These are phyloP conservation scores for Silurus asotus DNA, from an alignment of 2,113 vertebrate genomes.

Conservation along the genomic window DNA sequence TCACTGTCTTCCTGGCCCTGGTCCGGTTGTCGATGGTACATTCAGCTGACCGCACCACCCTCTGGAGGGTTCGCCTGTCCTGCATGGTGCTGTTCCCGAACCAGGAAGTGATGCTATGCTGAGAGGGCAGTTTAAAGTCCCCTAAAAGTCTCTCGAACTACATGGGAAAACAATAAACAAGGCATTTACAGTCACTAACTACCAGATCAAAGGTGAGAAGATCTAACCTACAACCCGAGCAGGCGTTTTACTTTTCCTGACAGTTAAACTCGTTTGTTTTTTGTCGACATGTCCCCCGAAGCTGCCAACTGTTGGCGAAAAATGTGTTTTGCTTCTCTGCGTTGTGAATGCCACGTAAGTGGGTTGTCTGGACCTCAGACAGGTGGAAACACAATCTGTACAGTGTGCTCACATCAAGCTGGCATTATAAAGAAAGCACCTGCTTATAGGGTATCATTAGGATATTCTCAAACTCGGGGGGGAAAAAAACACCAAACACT, in stretches of 20 bases:
- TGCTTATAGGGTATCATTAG: not conserved
- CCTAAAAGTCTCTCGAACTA: not conserved
- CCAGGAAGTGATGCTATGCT: no score
- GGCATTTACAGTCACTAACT: not conserved
- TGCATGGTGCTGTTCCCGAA: no score
- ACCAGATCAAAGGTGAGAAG: not conserved
- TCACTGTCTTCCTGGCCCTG: no score
- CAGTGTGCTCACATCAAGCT: not conserved
- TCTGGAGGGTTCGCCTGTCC: no score
- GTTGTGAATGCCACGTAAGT: not conserved
- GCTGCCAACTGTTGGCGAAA: not conserved
- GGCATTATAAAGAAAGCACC: not conserved
- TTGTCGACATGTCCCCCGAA: not conserved
- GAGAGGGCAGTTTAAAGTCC: no score
- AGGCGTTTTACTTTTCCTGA: not conserved
- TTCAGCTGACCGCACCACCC: no score
- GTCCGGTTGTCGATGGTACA: no score
- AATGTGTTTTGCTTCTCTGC: not conserved
- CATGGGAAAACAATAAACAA: not conserved
- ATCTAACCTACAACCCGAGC: not conserved
- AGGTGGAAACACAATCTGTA: conserved; percentile 15
- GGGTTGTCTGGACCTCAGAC: conserved; percentile 4
- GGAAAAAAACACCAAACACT: not conserved
- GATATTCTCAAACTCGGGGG: not conserved
- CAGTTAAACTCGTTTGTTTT: not conserved